phyloP scores from a whole-genome alignment of 2,888 invertebrate genomes.

The Megalurothrips usitatus region DNA sequence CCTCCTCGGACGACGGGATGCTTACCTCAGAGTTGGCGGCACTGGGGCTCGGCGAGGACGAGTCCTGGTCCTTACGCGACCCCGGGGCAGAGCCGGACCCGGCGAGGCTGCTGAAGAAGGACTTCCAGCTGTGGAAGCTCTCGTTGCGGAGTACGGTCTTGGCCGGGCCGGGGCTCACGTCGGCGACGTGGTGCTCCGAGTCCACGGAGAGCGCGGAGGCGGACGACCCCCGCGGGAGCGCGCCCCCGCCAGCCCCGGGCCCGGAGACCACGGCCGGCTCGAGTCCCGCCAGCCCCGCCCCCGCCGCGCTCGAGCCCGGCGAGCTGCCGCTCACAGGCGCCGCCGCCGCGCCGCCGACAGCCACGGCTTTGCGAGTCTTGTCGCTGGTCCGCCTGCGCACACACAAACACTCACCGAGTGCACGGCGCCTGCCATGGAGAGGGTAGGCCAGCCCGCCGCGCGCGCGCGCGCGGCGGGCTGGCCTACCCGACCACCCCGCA shows the following conservation, averaged over 20 bases:
- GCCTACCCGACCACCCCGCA: too few species aligned
- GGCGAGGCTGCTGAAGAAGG: conserved; percentile 39
- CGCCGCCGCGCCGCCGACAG: not conserved
- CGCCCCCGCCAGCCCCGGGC: too few species aligned
- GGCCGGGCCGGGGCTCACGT: conserved; percentile 44
- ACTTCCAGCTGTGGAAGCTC: conserved; percentile 22
- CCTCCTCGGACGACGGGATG: conserved; percentile 32
- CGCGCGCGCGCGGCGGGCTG: too few species aligned
- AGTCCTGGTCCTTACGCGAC: conserved; percentile 33
- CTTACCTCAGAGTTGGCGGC: conserved; percentile 31
- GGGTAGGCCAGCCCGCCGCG: not conserved
- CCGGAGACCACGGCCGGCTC: too few species aligned
- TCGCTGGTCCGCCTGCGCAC: not conserved
- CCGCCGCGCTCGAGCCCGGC: not conserved
- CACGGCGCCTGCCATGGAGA: not conserved
- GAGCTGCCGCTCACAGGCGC: not conserved
- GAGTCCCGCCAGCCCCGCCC: too few species aligned
- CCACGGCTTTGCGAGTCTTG: not conserved
- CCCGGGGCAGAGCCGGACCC: conserved; percentile 34
- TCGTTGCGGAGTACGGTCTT: conserved; percentile 36
- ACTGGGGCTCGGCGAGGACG: conserved; percentile 32
- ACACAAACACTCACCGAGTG: not conserved
- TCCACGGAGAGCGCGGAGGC: not conserved
- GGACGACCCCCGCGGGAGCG: not conserved
- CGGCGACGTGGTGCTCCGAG: conserved; percentile 35